Evolutionary conservation across 2,888 invertebrate genomes (phyloP).

Genomic region (Calameuta pallipes): DNA sequence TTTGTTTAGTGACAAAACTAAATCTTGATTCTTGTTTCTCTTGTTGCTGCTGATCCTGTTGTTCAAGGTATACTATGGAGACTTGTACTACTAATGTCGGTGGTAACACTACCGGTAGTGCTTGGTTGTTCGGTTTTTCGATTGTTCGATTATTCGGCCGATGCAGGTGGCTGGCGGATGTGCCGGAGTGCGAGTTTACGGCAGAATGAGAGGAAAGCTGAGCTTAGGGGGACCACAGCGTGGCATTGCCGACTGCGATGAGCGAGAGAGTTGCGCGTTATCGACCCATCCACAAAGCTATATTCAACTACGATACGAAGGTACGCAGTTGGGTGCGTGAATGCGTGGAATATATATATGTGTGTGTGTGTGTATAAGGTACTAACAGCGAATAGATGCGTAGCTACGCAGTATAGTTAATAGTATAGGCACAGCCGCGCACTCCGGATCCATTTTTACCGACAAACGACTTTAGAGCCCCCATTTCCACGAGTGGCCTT

Average conservation of each 20-base stretch:
- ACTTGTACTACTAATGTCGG: neutral
- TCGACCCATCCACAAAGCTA: slow-evolving; percentile 60
- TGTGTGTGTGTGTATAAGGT: neutral
- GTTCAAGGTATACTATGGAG: neutral
- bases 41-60: neutral
- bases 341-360: neutral
- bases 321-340: slow-evolving; percentile 2
- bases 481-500: neutral
- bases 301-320: slow-evolving; percentile 36
- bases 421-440: neutral
- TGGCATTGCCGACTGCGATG: slow-evolving; percentile 56
- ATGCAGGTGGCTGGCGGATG: slow-evolving; percentile 50
- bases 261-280: slow-evolving; percentile 61
- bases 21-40: neutral
- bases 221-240: slow-evolving; percentile 52
- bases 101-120: neutral
- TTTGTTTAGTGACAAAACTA: neutral
- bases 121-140: slow-evolving; percentile 32
- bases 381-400: neutral
- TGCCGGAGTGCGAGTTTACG: slow-evolving; percentile 59
- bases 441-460: neutral
- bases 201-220: slow-evolving; percentile 60
- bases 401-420: neutral
- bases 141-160: slow-evolving; percentile 38
- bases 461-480: slow-evolving; percentile 2